Conservation (phyloP, 2,113 vertebrate species). For the Prietella phreatophila region DNA sequence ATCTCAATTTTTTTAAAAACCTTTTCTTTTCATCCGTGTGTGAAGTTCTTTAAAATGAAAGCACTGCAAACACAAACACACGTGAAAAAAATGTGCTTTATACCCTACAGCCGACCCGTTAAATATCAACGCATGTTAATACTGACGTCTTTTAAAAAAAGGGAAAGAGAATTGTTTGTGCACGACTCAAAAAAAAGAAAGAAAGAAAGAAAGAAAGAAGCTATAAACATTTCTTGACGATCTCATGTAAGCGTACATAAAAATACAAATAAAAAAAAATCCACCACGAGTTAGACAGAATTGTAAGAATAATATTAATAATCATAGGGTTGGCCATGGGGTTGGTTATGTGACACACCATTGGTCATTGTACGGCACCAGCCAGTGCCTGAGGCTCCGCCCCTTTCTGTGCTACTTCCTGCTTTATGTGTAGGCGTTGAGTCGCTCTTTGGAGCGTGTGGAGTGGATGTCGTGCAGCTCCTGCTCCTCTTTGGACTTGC, state of each 20-base stretch:
- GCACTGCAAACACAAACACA: conserved; percentile 62
- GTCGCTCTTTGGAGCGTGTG: conserved; percentile 98
- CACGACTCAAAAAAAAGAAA: background rate
- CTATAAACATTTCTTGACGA: conserved; percentile 16
- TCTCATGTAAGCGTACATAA: conserved; percentile 30
- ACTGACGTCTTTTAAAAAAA: conserved; percentile 55
- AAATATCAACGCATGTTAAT: conserved; percentile 55
- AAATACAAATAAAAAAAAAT: conserved; percentile 3
- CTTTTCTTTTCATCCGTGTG: conserved; percentile 55
- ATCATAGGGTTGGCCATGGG: conserved; percentile 65
- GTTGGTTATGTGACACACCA: conserved; percentile 71
- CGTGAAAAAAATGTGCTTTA: conserved; percentile 71
- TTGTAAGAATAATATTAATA: conserved; percentile 62
- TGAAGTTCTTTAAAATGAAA: conserved; percentile 63
- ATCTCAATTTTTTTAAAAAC: background rate
- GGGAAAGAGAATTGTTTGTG: conserved; percentile 43
- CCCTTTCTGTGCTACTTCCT: conserved; percentile 39
- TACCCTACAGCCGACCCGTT: conserved; percentile 61
- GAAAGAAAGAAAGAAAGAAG: conserved; percentile 46
- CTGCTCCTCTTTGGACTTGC: conserved; percentile 99
- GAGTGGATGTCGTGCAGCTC: conserved; percentile 99
- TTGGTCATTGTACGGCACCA: conserved; percentile 60
- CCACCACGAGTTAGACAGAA: conserved; percentile 50
- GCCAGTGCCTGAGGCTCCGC: conserved; percentile 48
- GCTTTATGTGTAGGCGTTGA: conserved; percentile 98